phyloP scores from a whole-genome alignment of 2,888 invertebrate species.

The Thymelicus lineola region DNA sequence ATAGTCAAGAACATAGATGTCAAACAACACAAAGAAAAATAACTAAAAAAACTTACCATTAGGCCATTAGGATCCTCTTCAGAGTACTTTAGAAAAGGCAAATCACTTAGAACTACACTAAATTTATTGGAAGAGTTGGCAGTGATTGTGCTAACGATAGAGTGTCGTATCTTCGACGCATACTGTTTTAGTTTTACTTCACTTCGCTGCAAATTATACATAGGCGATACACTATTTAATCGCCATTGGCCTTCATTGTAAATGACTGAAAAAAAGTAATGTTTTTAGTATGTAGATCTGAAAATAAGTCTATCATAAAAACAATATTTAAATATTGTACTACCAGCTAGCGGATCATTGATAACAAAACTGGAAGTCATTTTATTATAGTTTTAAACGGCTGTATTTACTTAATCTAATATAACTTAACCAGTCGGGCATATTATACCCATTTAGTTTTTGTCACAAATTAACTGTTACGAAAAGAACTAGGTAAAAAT shows the following conservation, averaged over 20 bases:
- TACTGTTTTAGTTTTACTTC: constrained; percentile 73
- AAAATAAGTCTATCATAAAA: neutral
- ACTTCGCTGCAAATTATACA: constrained; percentile 66
- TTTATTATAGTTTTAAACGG: neutral
- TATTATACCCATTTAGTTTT: no score
- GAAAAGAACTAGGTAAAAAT: no score
- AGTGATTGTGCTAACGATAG: constrained; percentile 59
- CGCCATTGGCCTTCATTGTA: constrained; percentile 75
- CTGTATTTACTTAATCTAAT: neutral
- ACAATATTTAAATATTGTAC: neutral
- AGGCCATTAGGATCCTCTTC: constrained; percentile 71
- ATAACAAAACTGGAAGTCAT: constrained; percentile 35
- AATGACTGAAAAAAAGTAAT: constrained; percentile 60
- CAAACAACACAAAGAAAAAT: no score
- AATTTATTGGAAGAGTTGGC: constrained; percentile 60
- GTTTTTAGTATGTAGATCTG: neutral
- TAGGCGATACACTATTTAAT: constrained; percentile 68
- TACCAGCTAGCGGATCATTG: constrained; percentile 54
- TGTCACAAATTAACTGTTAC: no score
- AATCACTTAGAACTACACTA: constrained; percentile 62
- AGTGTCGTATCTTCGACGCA: constrained; percentile 70
- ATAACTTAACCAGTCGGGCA: no score
- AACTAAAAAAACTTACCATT: constrained; percentile 52
- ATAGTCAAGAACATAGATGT: no score
- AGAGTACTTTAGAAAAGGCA: constrained; percentile 65